These are phyloP conservation scores for Gonocerus acuteangulatus DNA, from an alignment of 2,888 invertebrate genomes.

Conservation along the genomic window DNA sequence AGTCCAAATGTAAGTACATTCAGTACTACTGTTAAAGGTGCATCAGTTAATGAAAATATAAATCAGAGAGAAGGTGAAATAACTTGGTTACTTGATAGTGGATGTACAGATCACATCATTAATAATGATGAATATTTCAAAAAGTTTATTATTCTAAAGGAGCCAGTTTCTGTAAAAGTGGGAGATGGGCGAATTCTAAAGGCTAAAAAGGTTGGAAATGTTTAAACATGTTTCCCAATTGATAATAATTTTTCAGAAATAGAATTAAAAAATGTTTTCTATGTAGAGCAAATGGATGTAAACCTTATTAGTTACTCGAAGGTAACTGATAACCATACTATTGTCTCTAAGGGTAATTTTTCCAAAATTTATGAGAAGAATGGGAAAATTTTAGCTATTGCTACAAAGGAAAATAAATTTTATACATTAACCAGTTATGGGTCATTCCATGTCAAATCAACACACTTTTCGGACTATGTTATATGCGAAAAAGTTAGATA, in stretches of 20 bases:
- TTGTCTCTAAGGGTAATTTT: neutral
- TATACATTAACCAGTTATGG: too few relatives aligned
- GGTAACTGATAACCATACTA: too few relatives aligned
- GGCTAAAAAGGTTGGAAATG: neutral
- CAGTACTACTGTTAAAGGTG: neutral
- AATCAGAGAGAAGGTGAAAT: neutral
- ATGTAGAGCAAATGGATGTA: neutral
- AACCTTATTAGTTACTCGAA: neutral
- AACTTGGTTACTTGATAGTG: neutral
- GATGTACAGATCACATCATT: neutral
- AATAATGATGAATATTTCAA: too few relatives aligned
- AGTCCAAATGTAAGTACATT: too few relatives aligned
- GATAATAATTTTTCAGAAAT: neutral
- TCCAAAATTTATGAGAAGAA: neutral
- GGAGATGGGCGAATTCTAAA: neutral
- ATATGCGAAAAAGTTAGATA: too few relatives aligned
- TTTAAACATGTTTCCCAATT: neutral
- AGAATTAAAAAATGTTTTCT: neutral
- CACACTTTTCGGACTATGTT: too few relatives aligned
- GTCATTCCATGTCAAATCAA: too few relatives aligned
- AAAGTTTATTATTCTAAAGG: neutral
- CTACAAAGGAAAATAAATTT: neutral
- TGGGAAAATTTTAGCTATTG: neutral
- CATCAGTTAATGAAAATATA: neutral
- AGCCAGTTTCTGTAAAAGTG: neutral